phyloP scores from a whole-genome alignment of 1,140 invertebrate species.

The Maniola jurtina region DNA sequence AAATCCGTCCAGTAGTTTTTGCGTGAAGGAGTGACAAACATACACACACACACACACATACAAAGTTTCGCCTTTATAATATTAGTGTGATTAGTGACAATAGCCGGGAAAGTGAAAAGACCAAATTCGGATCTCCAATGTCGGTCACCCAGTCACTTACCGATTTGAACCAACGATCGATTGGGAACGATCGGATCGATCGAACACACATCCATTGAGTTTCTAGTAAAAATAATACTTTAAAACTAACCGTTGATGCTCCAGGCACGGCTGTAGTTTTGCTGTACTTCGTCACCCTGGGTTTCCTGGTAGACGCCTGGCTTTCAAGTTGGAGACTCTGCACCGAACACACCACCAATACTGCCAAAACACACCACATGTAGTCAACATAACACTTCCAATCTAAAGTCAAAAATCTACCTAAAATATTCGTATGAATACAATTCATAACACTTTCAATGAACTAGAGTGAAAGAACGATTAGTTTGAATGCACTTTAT shows the following conservation, averaged over 20 bases:
- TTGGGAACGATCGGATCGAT: no score
- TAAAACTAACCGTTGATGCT: conserved; percentile 60
- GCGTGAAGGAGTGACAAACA: no score
- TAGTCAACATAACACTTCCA: conserved; percentile 33
- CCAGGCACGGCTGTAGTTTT: conserved; percentile 77
- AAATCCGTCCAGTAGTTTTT: no score
- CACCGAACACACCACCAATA: conserved; percentile 65
- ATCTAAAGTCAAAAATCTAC: not conserved
- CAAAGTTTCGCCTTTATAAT: no score
- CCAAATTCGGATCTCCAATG: no score
- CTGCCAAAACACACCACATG: conserved; percentile 65
- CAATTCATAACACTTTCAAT: not conserved
- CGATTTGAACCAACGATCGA: no score
- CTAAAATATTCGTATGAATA: not conserved
- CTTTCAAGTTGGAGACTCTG: conserved; percentile 75
- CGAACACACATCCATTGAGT: no score
- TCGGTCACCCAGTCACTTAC: no score
- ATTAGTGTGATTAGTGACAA: no score
- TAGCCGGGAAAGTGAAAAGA: no score
- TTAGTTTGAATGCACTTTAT: no score
- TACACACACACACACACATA: no score
- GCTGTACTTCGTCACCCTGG: conserved; percentile 80
- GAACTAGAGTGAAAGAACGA: not conserved
- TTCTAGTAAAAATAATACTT: not conserved
- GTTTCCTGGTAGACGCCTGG: conserved; percentile 78